A percentile compares a stretch with the other conserved stretches of the same genome.
These are phyloP conservation scores for Neodiprion pinetum DNA, from an alignment of 1,140 invertebrate genomes.

Conservation along the genomic window DNA sequence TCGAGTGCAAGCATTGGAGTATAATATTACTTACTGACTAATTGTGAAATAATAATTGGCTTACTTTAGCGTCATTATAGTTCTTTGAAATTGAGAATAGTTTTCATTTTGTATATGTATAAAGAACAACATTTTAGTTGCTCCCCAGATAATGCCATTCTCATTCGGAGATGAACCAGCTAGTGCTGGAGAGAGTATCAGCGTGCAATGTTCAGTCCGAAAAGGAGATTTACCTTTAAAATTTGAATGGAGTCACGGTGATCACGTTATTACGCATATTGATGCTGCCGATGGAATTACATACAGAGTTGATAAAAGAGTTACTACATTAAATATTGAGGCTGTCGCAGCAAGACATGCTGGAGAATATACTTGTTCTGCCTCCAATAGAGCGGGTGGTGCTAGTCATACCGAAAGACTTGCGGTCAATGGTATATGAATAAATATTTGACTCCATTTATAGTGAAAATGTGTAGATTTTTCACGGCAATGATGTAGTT, in stretches of 20 bases:
- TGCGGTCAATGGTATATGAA: conserved; percentile 67
- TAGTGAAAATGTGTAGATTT: not conserved
- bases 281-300: conserved; percentile 57
- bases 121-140: conserved; percentile 57
- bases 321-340: conserved; percentile 67
- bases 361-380: conserved; percentile 72
- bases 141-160: conserved; percentile 72
- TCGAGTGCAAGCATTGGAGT: not conserved
- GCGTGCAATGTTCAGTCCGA: conserved; percentile 74
- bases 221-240: conserved; percentile 80
- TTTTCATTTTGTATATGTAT: no score
- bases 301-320: conserved; percentile 62
- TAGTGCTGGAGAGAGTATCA: conserved; percentile 75
- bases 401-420: conserved; percentile 69
- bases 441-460: not conserved
- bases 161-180: conserved; percentile 71
- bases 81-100: no score
- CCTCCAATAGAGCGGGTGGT: conserved; percentile 67
- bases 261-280: conserved; percentile 40
- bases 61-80: not conserved
- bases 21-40: not conserved
- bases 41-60: not conserved
- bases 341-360: conserved; percentile 65
- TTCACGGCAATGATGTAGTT: not conserved
- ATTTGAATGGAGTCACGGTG: conserved; percentile 76